A percentile compares a stretch with the other conserved stretches of the same genome.
phyloP scores from a whole-genome alignment of 2,797 vertebrate species.

The Acipenser oxyrinchus region DNA sequence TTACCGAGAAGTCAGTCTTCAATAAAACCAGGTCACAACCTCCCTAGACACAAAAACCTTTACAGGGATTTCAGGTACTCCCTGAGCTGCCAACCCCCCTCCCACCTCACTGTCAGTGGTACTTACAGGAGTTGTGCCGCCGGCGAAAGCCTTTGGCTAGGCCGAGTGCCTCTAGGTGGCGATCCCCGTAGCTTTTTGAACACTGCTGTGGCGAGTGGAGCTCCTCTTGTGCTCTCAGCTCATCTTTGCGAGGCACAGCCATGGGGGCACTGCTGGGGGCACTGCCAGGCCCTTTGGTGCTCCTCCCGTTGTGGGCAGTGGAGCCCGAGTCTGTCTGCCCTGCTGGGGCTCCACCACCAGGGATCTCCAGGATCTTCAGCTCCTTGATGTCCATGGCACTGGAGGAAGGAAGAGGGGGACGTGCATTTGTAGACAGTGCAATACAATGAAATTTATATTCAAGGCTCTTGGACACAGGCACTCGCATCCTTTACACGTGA shows the following conservation, averaged over 20 bases:
- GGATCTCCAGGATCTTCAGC: slow-evolving; percentile 89
- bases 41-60: no score
- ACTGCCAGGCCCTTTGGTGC: slow-evolving; percentile 38
- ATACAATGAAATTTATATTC: no score
- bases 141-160: slow-evolving; percentile 83
- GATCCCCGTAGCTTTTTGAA: slow-evolving; percentile 87
- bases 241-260: slow-evolving; percentile 67
- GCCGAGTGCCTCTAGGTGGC: slow-evolving; percentile 66
- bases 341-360: slow-evolving; percentile 40
- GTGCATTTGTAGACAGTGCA: no score
- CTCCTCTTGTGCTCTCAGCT: slow-evolving; percentile 55
- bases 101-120: not conserved
- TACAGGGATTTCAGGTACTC: no score
- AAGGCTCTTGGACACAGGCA: no score
- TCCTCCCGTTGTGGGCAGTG: slow-evolving; percentile 23
- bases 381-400: slow-evolving; percentile 96
- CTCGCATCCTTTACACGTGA: no score
- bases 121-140: slow-evolving; percentile 94
- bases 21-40: no score
- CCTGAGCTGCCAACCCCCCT: not conserved
- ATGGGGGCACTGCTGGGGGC: slow-evolving; percentile 59
- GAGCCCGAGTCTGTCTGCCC: slow-evolving; percentile 11
- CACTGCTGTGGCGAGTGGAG: slow-evolving; percentile 67
- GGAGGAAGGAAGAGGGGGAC: not conserved
- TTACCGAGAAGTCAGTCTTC: no score